These are phyloP conservation scores for Apaloderma vittatum DNA, from an alignment of 2,113 vertebrate species.

Conservation along the genomic window DNA sequence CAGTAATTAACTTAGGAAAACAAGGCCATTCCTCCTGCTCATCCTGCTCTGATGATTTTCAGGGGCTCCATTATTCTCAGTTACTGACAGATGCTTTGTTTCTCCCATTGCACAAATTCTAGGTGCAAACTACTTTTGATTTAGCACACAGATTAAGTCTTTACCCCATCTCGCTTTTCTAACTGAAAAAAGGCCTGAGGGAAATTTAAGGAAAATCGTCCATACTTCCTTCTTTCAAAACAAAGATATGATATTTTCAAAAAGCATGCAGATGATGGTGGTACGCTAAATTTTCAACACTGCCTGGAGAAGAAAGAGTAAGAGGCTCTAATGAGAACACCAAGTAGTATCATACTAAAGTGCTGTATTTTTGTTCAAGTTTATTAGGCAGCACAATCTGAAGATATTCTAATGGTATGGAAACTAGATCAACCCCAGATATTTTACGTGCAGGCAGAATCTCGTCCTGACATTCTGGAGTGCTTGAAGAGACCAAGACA, in stretches of 20 bases:
- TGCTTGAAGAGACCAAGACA: neutral
- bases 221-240: neutral
- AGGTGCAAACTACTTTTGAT: conserved; percentile 9
- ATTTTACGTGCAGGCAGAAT: neutral
- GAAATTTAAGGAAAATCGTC: neutral
- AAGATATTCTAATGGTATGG: neutral
- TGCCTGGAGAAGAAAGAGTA: neutral
- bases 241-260: neutral
- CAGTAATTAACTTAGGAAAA: neutral
- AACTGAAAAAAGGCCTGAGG: neutral
- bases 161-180: neutral
- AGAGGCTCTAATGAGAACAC: neutral
- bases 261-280: neutral
- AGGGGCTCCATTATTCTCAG: neutral
- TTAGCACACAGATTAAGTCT: neutral
- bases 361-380: neutral
- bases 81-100: conserved; percentile 6
- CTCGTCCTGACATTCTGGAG: neutral
- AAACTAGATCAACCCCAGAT: neutral
- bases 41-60: neutral
- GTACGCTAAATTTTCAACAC: neutral
- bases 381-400: neutral
- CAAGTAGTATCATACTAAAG: neutral
- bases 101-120: neutral
- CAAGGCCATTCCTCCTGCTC: conserved; percentile 11